Percentiles rank a stretch among this genome's conserved stretches.
phyloP scores from a whole-genome alignment of 2,797 vertebrate species.

The Onychomys leucogaster region DNA sequence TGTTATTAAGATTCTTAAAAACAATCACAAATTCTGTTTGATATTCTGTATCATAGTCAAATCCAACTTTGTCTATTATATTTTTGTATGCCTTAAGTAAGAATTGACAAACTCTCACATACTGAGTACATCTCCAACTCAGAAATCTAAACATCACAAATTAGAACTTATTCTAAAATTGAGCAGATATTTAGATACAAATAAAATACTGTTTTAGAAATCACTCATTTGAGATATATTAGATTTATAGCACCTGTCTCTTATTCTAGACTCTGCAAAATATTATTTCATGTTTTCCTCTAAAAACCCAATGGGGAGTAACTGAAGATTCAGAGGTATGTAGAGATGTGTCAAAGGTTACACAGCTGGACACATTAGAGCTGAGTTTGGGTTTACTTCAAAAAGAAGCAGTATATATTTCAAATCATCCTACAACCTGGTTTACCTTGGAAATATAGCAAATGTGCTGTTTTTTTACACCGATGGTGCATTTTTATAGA shows the following conservation, averaged over 20 bases:
- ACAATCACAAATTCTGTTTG: conserved; percentile 65
- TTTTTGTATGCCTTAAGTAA: conserved; percentile 41
- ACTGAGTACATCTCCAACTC: conserved; percentile 37
- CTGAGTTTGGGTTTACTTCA: not conserved
- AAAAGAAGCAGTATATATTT: conserved; percentile 33
- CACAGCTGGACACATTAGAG: not conserved
- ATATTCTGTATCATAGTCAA: conserved; percentile 46
- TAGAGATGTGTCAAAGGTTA: conserved; percentile 34
- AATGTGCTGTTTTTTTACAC: not conserved
- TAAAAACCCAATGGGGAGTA: not conserved
- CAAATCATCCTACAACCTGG: not conserved
- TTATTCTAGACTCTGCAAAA: not conserved
- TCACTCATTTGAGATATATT: conserved; percentile 23
- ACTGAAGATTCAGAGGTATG: not conserved
- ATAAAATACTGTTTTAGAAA: conserved; percentile 11
- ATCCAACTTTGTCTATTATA: conserved; percentile 11
- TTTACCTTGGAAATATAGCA: conserved; percentile 7
- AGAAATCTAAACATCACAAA: conserved; percentile 60
- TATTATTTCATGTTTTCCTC: not conserved
- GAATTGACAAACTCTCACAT: conserved; percentile 32
- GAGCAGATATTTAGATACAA: conserved; percentile 28
- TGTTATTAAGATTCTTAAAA: conserved; percentile 62
- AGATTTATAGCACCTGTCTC: not conserved
- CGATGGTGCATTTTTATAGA: not conserved
- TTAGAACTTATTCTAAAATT: conserved; percentile 41